Evolutionary conservation across 2,113 vertebrate species (phyloP).

Genomic region (Lepus timidus): DNA sequence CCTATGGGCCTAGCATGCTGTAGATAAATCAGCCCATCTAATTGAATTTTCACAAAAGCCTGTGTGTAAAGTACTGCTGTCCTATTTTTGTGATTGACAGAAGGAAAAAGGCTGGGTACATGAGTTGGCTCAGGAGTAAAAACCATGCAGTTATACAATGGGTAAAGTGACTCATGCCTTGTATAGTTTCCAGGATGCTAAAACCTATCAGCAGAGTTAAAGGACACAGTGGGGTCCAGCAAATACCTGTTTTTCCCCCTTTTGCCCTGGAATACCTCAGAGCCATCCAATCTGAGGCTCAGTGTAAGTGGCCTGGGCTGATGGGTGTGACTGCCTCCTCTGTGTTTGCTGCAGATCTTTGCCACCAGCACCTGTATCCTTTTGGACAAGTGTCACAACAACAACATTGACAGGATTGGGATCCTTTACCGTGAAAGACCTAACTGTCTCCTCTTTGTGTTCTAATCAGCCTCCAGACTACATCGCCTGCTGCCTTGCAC

Average conservation of each 20-base stretch:
- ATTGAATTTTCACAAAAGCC: neutral
- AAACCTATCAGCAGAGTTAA: too few relatives aligned
- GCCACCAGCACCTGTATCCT: neutral
- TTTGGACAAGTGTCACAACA: neutral
- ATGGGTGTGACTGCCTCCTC: neutral
- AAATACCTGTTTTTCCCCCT: too few relatives aligned
- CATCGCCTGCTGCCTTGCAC: neutral
- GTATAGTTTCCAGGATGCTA: too few relatives aligned
- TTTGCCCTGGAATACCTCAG: too few relatives aligned
- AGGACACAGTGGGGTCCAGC: too few relatives aligned
- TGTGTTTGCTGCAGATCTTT: neutral
- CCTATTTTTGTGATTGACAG: neutral
- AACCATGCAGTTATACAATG: too few relatives aligned
- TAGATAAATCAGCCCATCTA: neutral
- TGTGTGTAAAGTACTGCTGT: neutral
- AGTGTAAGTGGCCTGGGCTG: neutral
- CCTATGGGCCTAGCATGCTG: too few relatives aligned
- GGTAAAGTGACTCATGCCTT: too few relatives aligned
- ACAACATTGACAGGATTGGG: neutral
- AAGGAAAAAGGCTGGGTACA: neutral
- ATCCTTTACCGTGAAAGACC: neutral
- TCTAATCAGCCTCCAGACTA: neutral
- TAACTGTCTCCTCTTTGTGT: neutral
- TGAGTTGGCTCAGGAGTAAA: too few relatives aligned
- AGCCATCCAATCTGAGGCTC: too few relatives aligned